Evolutionary conservation across 2,888 invertebrate species (phyloP).

Genomic region (Ceriagrion tenellum): DNA sequence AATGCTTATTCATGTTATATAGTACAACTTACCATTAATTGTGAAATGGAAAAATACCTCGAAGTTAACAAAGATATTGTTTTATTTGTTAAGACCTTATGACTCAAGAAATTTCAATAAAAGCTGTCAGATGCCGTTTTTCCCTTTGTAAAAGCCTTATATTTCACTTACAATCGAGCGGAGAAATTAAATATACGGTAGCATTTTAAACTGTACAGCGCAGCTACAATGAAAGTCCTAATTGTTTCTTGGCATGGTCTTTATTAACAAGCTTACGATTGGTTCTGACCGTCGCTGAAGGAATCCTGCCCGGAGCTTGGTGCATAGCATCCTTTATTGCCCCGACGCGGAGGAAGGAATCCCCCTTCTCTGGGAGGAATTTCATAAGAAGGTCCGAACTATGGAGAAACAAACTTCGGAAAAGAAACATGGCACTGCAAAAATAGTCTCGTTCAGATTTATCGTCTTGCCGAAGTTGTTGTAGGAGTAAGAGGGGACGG

Average conservation of each 20-base stretch:
- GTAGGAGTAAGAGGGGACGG: neutral
- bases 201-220: neutral
- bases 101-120: too few species aligned
- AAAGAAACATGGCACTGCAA: slow-evolving; percentile 8
- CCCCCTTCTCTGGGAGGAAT: neutral
- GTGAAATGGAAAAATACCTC: too few species aligned
- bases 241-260: neutral
- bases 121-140: too few species aligned
- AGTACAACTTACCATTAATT: too few species aligned
- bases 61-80: too few species aligned
- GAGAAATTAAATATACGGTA: too few species aligned
- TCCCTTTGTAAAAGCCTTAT: too few species aligned
- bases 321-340: neutral
- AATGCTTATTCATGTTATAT: too few species aligned
- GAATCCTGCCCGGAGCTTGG: neutral
- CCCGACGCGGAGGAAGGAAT: neutral
- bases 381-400: neutral
- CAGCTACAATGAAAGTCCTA: neutral
- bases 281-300: neutral
- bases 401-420: neutral
- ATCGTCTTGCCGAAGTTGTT: neutral
- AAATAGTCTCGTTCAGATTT: slow-evolving; percentile 19
- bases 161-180: too few species aligned
- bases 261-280: neutral
- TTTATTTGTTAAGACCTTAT: too few species aligned